These are phyloP conservation scores for Oenanthe melanoleuca DNA, from an alignment of 2,113 vertebrate genomes.

Conservation along the genomic window DNA sequence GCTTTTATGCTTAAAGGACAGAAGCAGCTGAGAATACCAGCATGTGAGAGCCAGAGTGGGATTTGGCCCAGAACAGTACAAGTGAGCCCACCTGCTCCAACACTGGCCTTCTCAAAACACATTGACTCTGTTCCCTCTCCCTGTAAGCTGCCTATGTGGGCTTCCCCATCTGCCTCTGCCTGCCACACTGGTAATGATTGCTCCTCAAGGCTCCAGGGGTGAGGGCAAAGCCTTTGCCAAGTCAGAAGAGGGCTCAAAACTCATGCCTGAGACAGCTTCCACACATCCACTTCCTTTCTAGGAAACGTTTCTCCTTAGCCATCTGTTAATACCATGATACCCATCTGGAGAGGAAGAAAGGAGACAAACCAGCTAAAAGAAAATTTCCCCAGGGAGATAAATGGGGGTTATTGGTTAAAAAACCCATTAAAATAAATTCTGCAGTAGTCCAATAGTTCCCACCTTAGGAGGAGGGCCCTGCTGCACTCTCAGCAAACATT, in stretches of 20 bases:
- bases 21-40: neutral
- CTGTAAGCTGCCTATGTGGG: neutral
- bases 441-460: neutral
- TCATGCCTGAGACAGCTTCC: neutral
- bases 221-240: neutral
- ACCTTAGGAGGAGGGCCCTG: neutral
- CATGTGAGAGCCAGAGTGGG: neutral
- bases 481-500: neutral
- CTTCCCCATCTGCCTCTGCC: neutral
- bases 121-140: rapidly evolving
- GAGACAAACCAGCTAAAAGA: neutral
- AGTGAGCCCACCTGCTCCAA: neutral
- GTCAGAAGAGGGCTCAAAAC: neutral
- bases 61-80: neutral
- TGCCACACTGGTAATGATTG: neutral
- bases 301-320: neutral
- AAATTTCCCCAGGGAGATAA: neutral
- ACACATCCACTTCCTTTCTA: neutral
- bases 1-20: neutral
- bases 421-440: neutral
- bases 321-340: neutral
- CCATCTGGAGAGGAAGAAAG: neutral
- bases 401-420: neutral
- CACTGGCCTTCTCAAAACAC: neutral
- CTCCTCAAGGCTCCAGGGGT: neutral